Conservation (phyloP, 2,113 vertebrate species). For the Solea senegalensis region DNA sequence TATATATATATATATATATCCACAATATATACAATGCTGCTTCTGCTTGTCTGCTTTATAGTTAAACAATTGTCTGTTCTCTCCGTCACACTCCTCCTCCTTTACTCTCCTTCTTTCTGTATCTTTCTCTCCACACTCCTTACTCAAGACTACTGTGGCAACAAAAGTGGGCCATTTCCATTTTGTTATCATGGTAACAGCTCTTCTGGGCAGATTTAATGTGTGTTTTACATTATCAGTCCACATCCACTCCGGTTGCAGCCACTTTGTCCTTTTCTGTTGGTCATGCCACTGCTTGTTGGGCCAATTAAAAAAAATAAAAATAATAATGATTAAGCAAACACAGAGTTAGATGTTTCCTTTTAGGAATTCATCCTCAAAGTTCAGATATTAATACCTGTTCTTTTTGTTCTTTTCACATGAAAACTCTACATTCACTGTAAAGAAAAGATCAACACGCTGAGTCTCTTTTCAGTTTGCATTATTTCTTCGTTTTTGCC, state of each 20-base stretch:
- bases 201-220: conserved; percentile 33
- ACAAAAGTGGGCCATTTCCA: conserved; percentile 53
- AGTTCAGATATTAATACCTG: not conserved
- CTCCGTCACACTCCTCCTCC: conserved; percentile 1
- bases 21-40: conserved; percentile 1
- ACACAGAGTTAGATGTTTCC: not conserved
- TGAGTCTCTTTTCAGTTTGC: not conserved
- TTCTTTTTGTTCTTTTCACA: no score
- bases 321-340: not conserved
- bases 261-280: not conserved
- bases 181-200: conserved; percentile 53
- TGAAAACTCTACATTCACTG: not conserved
- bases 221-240: conserved; percentile 45
- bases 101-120: not conserved
- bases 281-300: not conserved
- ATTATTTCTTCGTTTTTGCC: not conserved
- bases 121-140: conserved; percentile 22
- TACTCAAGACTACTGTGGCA: conserved; percentile 10
- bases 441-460: not conserved
- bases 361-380: not conserved
- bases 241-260: not conserved
- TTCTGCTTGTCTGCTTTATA: conserved; percentile 45
- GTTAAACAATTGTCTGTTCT: conserved; percentile 22
- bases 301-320: not conserved
- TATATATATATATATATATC: no score